Percentiles rank a stretch among this genome's conserved stretches.
Conservation (phyloP, 2,113 vertebrate genomes). For the Proterorhinus semilunaris region DNA sequence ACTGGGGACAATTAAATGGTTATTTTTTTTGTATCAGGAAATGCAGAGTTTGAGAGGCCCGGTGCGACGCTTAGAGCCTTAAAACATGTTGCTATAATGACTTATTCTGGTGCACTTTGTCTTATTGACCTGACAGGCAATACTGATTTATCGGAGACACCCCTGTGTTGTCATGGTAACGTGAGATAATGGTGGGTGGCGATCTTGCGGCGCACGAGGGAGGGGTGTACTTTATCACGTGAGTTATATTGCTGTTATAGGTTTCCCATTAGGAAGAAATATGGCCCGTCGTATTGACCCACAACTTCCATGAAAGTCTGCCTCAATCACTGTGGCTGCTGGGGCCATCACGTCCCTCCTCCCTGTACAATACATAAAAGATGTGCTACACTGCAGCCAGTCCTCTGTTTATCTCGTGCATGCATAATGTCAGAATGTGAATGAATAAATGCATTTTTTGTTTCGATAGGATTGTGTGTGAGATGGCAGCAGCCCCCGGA, state of each 20-base stretch:
- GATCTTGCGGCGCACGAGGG: constrained; percentile 39
- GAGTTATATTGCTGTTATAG: constrained; percentile 71
- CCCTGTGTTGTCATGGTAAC: constrained; percentile 67
- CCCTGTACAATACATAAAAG: constrained; percentile 19
- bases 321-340: constrained; percentile 60
- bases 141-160: constrained; percentile 69
- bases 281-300: constrained; percentile 65
- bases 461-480: constrained; percentile 90
- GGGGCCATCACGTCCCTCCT: constrained; percentile 26
- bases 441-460: neutral
- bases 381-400: constrained; percentile 38
- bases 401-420: constrained; percentile 19
- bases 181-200: constrained; percentile 73
- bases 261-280: constrained; percentile 75
- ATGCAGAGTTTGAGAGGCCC: constrained; percentile 23
- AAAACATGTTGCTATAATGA: constrained; percentile 70
- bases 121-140: constrained; percentile 73
- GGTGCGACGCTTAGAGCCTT: constrained; percentile 41
- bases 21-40: constrained; percentile 43
- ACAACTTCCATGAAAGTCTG: constrained; percentile 67
- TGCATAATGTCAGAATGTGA: constrained; percentile 5
- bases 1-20: constrained; percentile 49
- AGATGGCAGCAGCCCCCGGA: constrained; percentile 85
- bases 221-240: constrained; percentile 67
- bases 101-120: constrained; percentile 70